These are phyloP conservation scores for Venturia canescens DNA, from an alignment of 1,140 invertebrate genomes.

Conservation along the genomic window DNA sequence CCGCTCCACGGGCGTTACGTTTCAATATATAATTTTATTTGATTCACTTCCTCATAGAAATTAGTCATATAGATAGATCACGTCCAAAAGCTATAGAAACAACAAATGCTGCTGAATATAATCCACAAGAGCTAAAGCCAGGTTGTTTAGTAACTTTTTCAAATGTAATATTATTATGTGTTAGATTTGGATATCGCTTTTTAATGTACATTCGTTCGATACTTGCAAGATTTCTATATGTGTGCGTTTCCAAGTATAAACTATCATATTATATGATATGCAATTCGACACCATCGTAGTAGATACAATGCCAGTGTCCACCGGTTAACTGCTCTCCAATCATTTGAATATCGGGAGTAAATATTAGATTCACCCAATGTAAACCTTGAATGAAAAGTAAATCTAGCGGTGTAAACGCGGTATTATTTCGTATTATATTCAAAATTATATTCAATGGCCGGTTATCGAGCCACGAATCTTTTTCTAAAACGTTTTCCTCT, in stretches of 20 bases:
- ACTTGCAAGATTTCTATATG: background rate
- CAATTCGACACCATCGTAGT: slow-evolving; percentile 6
- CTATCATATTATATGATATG: slow-evolving; percentile 37
- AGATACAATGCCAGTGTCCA: slow-evolving; percentile 24
- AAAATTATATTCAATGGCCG: slow-evolving; percentile 17
- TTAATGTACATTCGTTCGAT: slow-evolving; percentile 13
- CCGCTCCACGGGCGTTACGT: too few species aligned
- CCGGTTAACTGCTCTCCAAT: background rate
- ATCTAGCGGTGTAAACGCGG: background rate
- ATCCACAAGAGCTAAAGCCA: slow-evolving; percentile 13
- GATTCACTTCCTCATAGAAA: too few species aligned
- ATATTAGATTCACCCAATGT: slow-evolving; percentile 16
- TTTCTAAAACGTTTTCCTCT: slow-evolving; percentile 17
- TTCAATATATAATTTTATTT: too few species aligned
- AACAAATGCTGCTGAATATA: slow-evolving; percentile 35
- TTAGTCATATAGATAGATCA: slow-evolving; percentile 32
- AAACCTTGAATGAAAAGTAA: slow-evolving; percentile 12
- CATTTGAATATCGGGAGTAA: slow-evolving; percentile 22
- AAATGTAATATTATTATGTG: slow-evolving; percentile 9
- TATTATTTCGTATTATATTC: slow-evolving; percentile 18
- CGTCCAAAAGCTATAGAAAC: slow-evolving; percentile 28
- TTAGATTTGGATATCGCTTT: slow-evolving; percentile 29
- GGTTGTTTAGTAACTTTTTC: slow-evolving; percentile 28
- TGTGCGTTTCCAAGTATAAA: slow-evolving; percentile 21
- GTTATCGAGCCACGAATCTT: slow-evolving; percentile 24